These are phyloP conservation scores for Eutrigla gurnardus DNA, from an alignment of 2,797 vertebrate species.

Conservation along the genomic window DNA sequence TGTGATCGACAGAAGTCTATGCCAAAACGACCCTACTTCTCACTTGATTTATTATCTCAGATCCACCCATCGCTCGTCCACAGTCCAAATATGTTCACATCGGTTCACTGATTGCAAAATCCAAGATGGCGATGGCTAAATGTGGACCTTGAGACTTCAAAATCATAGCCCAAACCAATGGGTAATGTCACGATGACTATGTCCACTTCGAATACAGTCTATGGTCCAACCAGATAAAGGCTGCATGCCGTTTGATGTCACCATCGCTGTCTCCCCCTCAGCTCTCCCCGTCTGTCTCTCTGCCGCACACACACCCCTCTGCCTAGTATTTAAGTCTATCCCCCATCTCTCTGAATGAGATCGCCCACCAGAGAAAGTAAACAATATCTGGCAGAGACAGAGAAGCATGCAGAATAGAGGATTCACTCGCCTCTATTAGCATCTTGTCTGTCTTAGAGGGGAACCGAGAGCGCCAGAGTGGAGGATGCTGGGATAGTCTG, in stretches of 20 bases:
- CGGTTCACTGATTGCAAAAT: too few relatives aligned
- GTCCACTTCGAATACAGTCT: too few relatives aligned
- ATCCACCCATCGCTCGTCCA: too few relatives aligned
- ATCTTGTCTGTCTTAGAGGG: constrained; percentile 63
- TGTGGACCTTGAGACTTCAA: too few relatives aligned
- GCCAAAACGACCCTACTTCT: too few relatives aligned
- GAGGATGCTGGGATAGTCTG: constrained; percentile 30
- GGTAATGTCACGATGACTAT: too few relatives aligned
- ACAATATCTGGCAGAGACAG: constrained; percentile 74
- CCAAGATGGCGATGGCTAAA: too few relatives aligned
- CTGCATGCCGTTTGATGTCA: not conserved
- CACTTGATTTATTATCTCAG: too few relatives aligned
- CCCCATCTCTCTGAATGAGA: constrained; percentile 76
- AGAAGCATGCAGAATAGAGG: constrained; percentile 63
- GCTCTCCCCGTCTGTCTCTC: constrained; percentile 2
- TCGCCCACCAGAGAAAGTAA: constrained; percentile 68
- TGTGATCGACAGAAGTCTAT: too few relatives aligned
- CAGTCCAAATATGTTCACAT: too few relatives aligned
- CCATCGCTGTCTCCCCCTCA: not conserved
- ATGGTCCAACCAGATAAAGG: not conserved
- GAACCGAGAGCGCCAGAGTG: constrained; percentile 26
- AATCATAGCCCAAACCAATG: too few relatives aligned
- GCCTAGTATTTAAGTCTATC: constrained; percentile 75
- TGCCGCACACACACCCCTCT: not conserved
- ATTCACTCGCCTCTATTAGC: constrained; percentile 70